Evolutionary conservation across 1,140 invertebrate genomes (phyloP), one percentile per base, ranked within the genome.

Genomic region (Colletes gigas): DNA sequence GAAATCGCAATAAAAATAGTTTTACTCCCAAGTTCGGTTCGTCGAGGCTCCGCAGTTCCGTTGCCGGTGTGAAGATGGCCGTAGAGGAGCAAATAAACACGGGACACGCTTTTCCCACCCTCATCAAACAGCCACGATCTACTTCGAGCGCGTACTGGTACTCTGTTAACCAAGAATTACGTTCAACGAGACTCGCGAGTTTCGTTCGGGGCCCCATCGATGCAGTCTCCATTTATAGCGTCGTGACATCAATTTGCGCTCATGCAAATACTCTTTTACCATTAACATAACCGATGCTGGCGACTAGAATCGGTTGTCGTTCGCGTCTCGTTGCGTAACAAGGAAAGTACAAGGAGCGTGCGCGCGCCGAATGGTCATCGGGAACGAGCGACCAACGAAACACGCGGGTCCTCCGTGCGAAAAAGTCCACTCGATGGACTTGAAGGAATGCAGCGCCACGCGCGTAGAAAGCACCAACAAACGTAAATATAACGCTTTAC

Each of bases 191-290:
- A 50, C 57, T 50, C 41, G 15, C 12, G 19, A 65, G 76, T 70
- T 66, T 65, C 63, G 67, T 73, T 65, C n/a, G 57, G 74, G 21
- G n/a, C 59, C 59, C 47, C 55, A 62, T 78, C 68, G 55, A 54
- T 55, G 57, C 12, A 19, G 65, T 1, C 57, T 54, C 21, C 50
- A 60, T 67, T 73, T 55, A 44, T 19, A 66, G 57, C 50, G 30
- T 30, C 69, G 63, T 66, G 66, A 50, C 82, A 79, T 83, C 44
- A 54, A 80, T 80, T 84, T 52, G 57, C 82, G 59, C n/a, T 19
- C 44, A 84, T 80, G 70, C 59, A 84, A 83, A 70, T 66, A 60
- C 52, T 39, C 62, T 69, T 69, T 60, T 83, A 65, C n/a, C 67
- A 67, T 83, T 83, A 75, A 71, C 73, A 78, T 62, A 78, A 65